Conservation (phyloP, 1,140 invertebrate species). For the Aphelenchoides besseyi region DNA sequence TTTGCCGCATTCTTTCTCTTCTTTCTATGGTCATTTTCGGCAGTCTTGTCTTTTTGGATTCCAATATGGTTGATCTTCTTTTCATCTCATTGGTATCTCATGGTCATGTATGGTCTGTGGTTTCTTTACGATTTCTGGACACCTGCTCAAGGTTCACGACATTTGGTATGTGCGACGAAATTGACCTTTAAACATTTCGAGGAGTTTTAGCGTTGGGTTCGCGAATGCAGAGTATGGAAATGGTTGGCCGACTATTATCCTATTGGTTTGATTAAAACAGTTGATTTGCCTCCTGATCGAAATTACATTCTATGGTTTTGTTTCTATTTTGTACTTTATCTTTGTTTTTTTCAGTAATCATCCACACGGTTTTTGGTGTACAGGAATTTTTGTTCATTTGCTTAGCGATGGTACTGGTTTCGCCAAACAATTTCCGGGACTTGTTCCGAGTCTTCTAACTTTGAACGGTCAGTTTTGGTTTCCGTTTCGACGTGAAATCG, state of each 20-base stretch:
- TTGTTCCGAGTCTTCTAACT: constrained; percentile 73
- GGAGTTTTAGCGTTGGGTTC: not conserved
- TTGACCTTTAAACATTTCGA: not conserved
- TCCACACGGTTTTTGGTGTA: constrained; percentile 73
- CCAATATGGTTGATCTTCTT: constrained; percentile 12
- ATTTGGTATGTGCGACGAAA: constrained; percentile 29
- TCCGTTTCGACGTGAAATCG: constrained; percentile 76
- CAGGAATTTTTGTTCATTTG: constrained; percentile 65
- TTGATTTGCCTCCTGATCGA: constrained; percentile 63
- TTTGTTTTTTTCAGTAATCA: constrained; percentile 68
- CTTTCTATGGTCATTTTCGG: constrained; percentile 1
- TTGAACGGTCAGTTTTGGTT: constrained; percentile 77
- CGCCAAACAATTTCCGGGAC: constrained; percentile 74
- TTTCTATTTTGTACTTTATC: not conserved
- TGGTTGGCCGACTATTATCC: constrained; percentile 64
- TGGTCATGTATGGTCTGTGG: constrained; percentile 38
- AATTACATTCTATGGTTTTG: constrained; percentile 66
- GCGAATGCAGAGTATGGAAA: constrained; percentile 25
- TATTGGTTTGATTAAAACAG: constrained; percentile 64
- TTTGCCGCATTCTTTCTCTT: constrained; percentile 9
- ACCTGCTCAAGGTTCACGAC: constrained; percentile 25
- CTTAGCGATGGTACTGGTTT: constrained; percentile 74
- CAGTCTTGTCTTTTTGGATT: constrained; percentile 4
- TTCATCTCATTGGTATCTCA: constrained; percentile 32
- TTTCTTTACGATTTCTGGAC: constrained; percentile 38